These are phyloP conservation scores for Beroe ovata DNA, from an alignment of 37 sponge, comb jelly and placozoan species.

Conservation along the genomic window DNA sequence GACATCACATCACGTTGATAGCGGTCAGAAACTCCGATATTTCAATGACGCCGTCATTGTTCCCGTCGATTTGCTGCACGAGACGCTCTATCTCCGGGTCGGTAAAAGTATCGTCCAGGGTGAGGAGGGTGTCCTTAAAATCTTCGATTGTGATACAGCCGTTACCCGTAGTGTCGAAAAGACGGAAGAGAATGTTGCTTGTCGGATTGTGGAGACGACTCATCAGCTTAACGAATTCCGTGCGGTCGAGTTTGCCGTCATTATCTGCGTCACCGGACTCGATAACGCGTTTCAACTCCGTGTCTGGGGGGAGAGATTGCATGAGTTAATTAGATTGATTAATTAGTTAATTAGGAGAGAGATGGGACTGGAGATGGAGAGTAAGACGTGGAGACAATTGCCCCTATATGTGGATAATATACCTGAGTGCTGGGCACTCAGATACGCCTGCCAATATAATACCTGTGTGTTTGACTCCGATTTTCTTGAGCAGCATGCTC, in stretches of 20 bases:
- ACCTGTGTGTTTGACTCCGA: conserved; percentile 62
- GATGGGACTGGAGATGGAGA: no score
- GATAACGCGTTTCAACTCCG: neutral
- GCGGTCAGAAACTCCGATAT: neutral
- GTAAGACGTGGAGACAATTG: no score
- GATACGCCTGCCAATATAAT: no score
- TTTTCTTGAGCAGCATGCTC: neutral
- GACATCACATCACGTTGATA: neutral
- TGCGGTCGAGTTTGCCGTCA: neutral
- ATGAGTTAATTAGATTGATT: no score
- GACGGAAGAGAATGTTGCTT: neutral
- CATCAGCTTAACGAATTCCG: conserved; percentile 43
- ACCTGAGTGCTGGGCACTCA: no score
- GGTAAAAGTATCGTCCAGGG: neutral
- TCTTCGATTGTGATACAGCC: conserved; percentile 8
- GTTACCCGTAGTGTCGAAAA: conserved; percentile 27
- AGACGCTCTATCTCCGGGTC: conserved; percentile 24
- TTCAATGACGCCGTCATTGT: neutral
- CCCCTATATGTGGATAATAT: no score
- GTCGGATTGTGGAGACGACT: conserved; percentile 33
- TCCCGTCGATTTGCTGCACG: neutral
- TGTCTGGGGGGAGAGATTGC: neutral
- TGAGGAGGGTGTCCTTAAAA: neutral
- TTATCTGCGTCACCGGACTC: conserved; percentile 1
- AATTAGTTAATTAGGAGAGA: no score